phyloP scores from a whole-genome alignment of 2,113 vertebrate species.

The Sebastes schlegelii region DNA sequence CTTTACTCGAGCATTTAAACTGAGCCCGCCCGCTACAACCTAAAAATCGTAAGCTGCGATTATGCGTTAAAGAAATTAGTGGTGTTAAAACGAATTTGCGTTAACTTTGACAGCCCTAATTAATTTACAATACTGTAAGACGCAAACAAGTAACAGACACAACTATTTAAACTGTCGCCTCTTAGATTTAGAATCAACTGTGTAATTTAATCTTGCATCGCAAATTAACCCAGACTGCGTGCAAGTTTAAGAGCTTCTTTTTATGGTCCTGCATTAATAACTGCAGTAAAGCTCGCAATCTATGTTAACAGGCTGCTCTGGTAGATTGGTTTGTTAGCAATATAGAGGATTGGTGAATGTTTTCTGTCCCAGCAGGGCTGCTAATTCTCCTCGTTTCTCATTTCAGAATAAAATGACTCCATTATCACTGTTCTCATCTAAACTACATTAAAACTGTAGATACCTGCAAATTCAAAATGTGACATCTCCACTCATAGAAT shows the following conservation, averaged over 20 bases:
- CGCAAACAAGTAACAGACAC: slow-evolving; percentile 16
- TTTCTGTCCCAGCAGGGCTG: slow-evolving; percentile 16
- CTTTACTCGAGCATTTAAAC: too few species aligned
- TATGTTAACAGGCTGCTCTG: slow-evolving; percentile 25
- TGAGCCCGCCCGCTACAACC: too few species aligned
- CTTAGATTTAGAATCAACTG: slow-evolving; percentile 16
- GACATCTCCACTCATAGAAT: not conserved
- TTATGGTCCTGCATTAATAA: slow-evolving; percentile 47
- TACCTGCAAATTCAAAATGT: slow-evolving; percentile 7
- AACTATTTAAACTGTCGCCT: slow-evolving; percentile 7
- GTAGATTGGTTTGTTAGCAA: slow-evolving; percentile 23
- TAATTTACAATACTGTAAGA: not conserved
- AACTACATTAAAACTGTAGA: slow-evolving; percentile 11
- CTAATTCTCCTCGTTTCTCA: slow-evolving; percentile 14
- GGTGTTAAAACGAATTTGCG: too few species aligned
- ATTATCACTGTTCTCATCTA: slow-evolving; percentile 28
- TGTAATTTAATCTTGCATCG: slow-evolving; percentile 24
- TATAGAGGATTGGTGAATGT: slow-evolving; percentile 16
- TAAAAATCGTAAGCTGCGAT: too few species aligned
- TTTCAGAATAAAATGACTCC: slow-evolving; percentile 23
- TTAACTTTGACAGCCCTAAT: too few species aligned
- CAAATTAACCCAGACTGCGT: slow-evolving; percentile 38
- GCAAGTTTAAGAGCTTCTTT: slow-evolving; percentile 41
- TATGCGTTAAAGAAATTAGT: too few species aligned
- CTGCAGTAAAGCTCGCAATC: slow-evolving; percentile 36